These are phyloP conservation scores for Zosterops pallidus DNA, from an alignment of 2,113 vertebrate species.

Conservation along the genomic window DNA sequence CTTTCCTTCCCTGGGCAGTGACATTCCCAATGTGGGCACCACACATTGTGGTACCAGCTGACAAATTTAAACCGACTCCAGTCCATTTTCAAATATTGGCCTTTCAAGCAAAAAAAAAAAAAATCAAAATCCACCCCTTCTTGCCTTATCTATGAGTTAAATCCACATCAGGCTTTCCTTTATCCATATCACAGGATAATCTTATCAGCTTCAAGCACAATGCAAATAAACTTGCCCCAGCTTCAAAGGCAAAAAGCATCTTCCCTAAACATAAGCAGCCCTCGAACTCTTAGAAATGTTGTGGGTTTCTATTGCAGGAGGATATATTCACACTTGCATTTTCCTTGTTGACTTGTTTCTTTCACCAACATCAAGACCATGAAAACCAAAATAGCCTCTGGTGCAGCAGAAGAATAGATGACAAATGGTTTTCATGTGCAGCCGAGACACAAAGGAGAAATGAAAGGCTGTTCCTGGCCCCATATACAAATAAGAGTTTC, in stretches of 20 bases:
- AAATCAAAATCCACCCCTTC: neutral
- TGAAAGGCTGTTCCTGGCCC: conserved; percentile 46
- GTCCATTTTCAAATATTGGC: neutral
- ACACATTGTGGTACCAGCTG: neutral
- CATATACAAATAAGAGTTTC: conserved; percentile 65
- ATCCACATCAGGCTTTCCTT: conserved; percentile 2
- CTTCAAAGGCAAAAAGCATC: conserved; percentile 57
- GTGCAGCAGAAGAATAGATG: conserved; percentile 34
- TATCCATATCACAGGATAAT: neutral
- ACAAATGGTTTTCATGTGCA: conserved; percentile 18
- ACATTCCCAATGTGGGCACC: neutral
- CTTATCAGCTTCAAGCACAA: conserved; percentile 28
- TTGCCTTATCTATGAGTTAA: neutral
- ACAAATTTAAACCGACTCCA: neutral
- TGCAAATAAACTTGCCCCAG: conserved; percentile 19
- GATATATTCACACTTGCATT: conserved; percentile 64
- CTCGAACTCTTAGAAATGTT: conserved; percentile 9
- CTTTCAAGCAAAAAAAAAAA: neutral
- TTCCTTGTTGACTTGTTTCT: conserved; percentile 60
- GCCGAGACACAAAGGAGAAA: conserved; percentile 62
- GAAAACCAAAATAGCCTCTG: conserved; percentile 57
- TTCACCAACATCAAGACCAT: conserved; percentile 45
- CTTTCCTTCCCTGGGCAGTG: neutral
- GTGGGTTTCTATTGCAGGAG: conserved; percentile 52
- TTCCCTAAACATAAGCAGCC: neutral